These are phyloP conservation scores for Lepidochitona cinerea DNA, from an alignment of 2,888 invertebrate species.

Conservation along the genomic window DNA sequence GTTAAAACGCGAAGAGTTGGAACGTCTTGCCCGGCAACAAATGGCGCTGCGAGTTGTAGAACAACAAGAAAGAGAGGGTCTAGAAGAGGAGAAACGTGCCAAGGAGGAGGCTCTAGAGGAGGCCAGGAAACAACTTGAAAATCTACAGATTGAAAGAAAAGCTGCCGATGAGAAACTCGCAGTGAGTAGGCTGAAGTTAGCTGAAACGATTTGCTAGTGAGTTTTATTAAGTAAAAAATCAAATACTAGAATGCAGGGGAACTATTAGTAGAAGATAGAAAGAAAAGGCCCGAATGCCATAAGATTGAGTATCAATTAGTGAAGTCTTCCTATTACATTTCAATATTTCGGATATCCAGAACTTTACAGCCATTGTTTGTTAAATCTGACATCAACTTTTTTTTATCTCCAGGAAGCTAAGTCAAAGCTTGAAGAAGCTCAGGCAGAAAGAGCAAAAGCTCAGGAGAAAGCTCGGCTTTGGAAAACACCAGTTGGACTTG, in stretches of 20 bases:
- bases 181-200: too few species aligned
- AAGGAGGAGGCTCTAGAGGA: neutral
- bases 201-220: too few species aligned
- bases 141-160: slow-evolving; percentile 4
- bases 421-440: neutral
- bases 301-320: too few species aligned
- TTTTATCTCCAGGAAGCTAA: neutral
- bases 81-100: neutral
- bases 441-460: neutral
- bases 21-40: slow-evolving; percentile 83
- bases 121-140: neutral
- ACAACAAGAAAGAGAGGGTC: slow-evolving; percentile 66
- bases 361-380: too few species aligned
- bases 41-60: slow-evolving; percentile 80
- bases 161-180: neutral
- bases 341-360: too few species aligned
- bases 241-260: too few species aligned
- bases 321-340: too few species aligned
- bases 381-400: too few species aligned
- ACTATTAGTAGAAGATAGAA: too few species aligned
- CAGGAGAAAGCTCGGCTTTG: slow-evolving; percentile 1
- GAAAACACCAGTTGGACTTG: slow-evolving; percentile 3
- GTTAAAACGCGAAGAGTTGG: slow-evolving; percentile 84
- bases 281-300: too few species aligned
- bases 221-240: too few species aligned